Evolutionary conservation across 2,797 vertebrate genomes (phyloP).

Genomic region (Tangara arthus): DNA sequence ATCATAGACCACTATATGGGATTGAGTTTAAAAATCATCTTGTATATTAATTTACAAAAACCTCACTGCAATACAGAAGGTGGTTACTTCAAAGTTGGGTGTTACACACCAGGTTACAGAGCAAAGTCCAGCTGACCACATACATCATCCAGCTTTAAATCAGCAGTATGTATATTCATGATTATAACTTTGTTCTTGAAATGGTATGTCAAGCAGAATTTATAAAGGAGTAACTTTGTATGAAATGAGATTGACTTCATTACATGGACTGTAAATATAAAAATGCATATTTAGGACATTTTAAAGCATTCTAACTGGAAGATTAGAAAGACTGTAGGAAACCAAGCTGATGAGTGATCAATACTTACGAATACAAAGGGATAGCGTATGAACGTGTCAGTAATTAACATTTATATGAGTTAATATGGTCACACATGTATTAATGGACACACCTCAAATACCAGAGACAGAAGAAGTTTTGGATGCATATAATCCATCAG

Average conservation of each 20-base stretch:
- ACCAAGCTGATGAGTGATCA: background rate
- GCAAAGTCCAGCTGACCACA: background rate
- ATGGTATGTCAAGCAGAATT: background rate
- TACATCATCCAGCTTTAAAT: background rate
- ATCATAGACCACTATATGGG: background rate
- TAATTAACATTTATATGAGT: background rate
- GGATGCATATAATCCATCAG: background rate
- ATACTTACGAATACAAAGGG: background rate
- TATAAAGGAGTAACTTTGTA: background rate
- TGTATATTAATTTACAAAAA: background rate
- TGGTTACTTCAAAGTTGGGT: background rate
- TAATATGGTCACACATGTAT: background rate
- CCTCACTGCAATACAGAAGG: background rate
- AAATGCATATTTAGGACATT: background rate
- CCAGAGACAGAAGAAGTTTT: background rate
- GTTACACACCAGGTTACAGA: background rate
- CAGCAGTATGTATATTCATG: background rate
- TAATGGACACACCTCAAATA: background rate
- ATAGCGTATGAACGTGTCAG: background rate
- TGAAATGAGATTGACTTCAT: background rate
- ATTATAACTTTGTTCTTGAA: background rate
- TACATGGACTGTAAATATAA: background rate
- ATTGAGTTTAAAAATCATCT: background rate
- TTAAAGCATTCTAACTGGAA: background rate
- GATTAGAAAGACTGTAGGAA: background rate